Conservation (phyloP, 2,113 vertebrate genomes). For the Phalacrocorax aristotelis region DNA sequence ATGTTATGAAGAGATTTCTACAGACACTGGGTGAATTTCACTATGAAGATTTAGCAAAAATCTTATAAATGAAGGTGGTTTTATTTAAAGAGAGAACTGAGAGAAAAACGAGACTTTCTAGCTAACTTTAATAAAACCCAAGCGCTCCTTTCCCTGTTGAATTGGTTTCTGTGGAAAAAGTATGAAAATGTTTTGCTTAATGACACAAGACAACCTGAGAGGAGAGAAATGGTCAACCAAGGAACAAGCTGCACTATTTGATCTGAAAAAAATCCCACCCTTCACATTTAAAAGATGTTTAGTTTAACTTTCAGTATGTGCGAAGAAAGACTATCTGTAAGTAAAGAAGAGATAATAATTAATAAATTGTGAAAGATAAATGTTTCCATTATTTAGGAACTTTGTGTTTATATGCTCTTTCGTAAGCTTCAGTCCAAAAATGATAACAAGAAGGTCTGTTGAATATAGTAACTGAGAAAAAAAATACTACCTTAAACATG, state of each 20-base stretch:
- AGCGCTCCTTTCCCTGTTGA: neutral
- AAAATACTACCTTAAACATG: neutral
- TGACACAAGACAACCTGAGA: neutral
- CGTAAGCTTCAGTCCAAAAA: neutral
- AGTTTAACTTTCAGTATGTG: neutral
- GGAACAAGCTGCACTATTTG: neutral
- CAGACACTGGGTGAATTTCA: neutral
- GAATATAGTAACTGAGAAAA: neutral
- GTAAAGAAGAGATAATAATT: neutral
- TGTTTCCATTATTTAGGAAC: neutral
- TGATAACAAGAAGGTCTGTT: neutral
- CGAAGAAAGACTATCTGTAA: neutral
- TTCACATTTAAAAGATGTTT: neutral
- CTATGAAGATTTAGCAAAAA: neutral
- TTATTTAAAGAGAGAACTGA: neutral
- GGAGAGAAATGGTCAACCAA: neutral
- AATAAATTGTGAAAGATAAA: neutral
- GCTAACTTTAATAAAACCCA: neutral
- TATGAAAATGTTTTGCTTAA: neutral
- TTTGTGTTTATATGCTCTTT: neutral
- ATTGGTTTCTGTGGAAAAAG: neutral
- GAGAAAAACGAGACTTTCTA: neutral
- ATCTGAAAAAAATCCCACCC: neutral
- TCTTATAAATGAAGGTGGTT: neutral
- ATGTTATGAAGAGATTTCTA: neutral